Evolutionary conservation across 2,888 invertebrate genomes (phyloP), one percentile per base, ranked within the genome.

Genomic region (Patella caerulea): DNA sequence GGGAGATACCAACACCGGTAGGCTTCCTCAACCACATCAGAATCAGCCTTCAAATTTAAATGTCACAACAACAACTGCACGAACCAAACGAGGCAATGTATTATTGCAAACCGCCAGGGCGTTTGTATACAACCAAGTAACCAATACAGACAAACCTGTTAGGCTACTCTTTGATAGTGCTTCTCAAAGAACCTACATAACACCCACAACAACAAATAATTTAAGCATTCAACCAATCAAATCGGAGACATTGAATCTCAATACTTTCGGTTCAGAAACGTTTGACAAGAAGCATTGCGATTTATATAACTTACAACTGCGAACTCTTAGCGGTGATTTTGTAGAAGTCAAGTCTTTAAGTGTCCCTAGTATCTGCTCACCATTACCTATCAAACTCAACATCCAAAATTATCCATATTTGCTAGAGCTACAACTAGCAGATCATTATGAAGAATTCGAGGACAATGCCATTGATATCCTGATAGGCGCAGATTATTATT

Each of bases 21-120:
- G 19, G 14, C 72, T 54, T 53, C 34, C 53, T 17, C 53, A 24
- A 72, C 24, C 19, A 52, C 7, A n/a, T 19, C 53, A 72, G n/a
- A 11, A 55, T 52, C 54, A 3, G 72, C 17, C 59, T 59, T 59
- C 59, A 12, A 19, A n/a, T 17, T n/a, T 19, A 1, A 59, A 59
- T 72, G 24, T 55, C 53, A 72, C 24, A 24, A 72, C 72, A 52
- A 45, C 72, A 72, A 72, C 72, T 53, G 52, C 55, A 14, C 19
- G 54, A 12, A 15, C 34, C 3, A 59, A 59, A 52, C 19, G 55
- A 34, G 24, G 24, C n/a, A 72, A 72, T 52, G 72, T 72, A n/a
- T n/a, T 72, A 55, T 52, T 72, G 53, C 59, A 72, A 72, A 72
- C 53, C 17, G 72, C 72, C 5, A 34, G 34, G 34, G 7, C 7